A percentile compares a stretch with the other conserved stretches of the same genome.
These are phyloP conservation scores for Melopsittacus undulatus DNA, from an alignment of 2,797 vertebrate genomes.

Conservation along the genomic window DNA sequence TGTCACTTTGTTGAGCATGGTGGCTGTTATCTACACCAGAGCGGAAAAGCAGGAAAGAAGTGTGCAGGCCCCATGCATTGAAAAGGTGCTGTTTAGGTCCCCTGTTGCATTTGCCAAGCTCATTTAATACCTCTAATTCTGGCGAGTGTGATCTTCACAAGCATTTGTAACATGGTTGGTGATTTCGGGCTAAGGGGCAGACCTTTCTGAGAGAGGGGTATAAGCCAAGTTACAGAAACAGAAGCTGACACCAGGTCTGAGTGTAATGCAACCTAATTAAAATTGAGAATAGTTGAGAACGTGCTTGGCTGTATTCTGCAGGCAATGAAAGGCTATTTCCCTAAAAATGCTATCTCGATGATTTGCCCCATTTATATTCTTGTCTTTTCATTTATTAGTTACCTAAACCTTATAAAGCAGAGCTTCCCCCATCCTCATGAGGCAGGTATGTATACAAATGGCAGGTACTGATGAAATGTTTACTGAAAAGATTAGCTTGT, in stretches of 20 bases:
- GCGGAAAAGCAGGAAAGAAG: background rate
- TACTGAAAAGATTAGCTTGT: conserved; percentile 86
- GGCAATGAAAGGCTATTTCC: conserved; percentile 49
- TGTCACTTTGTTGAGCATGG: background rate
- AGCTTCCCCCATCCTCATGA: conserved; percentile 47
- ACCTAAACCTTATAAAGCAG: conserved; percentile 67
- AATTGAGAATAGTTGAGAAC: conserved; percentile 36
- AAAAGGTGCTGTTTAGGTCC: background rate
- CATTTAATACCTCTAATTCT: background rate
- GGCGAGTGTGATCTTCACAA: background rate
- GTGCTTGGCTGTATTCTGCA: conserved; percentile 19
- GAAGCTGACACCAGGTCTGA: conserved; percentile 19
- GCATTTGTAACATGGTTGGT: background rate
- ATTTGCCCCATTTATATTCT: conserved; percentile 59
- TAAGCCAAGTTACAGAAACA: conserved; percentile 3
- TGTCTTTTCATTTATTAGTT: conserved; percentile 70
- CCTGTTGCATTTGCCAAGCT: background rate
- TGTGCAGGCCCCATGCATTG: background rate
- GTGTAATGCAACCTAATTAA: conserved; percentile 41
- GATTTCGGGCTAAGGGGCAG: background rate
- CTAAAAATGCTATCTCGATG: conserved; percentile 38
- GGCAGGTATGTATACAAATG: conserved; percentile 72
- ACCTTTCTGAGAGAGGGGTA: background rate
- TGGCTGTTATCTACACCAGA: background rate
- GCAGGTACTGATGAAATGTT: conserved; percentile 86